Evolutionary conservation across 2,113 vertebrate species (phyloP).

Genomic region (Carassius gibelio): DNA sequence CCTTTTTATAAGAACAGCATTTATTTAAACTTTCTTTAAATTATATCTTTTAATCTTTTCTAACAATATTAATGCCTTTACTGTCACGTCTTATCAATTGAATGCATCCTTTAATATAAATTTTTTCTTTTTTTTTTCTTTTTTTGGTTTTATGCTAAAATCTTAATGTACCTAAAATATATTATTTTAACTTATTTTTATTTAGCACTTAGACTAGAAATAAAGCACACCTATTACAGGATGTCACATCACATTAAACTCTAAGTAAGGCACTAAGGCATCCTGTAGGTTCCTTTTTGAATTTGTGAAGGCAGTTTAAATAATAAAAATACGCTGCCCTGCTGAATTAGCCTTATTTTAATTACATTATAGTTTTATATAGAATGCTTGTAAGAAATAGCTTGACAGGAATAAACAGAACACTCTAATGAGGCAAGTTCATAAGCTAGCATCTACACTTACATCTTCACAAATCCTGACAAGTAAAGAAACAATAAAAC

Average conservation of each 20-base stretch:
- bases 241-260: not conserved
- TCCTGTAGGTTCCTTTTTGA: not conserved
- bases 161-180: not conserved
- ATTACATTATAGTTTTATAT: not conserved
- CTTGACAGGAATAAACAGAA: slow-evolving; percentile 28
- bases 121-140: too few species aligned
- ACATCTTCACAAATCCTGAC: slow-evolving; percentile 70
- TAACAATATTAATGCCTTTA: not conserved
- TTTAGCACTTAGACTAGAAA: not conserved
- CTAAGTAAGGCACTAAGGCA: not conserved
- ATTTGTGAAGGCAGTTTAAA: slow-evolving; percentile 9
- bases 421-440: slow-evolving; percentile 14
- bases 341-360: not conserved
- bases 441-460: slow-evolving; percentile 23
- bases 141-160: not conserved
- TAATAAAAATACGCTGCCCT: not conserved
- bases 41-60: not conserved
- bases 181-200: not conserved
- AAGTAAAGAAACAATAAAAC: slow-evolving; percentile 71
- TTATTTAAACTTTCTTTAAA: too few species aligned
- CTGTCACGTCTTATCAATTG: too few species aligned
- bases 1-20: too few species aligned
- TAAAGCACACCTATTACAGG: not conserved
- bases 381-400: not conserved
- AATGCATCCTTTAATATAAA: not conserved